phyloP scores from a whole-genome alignment of 2,888 invertebrate species.

The Tinea semifulvella region DNA sequence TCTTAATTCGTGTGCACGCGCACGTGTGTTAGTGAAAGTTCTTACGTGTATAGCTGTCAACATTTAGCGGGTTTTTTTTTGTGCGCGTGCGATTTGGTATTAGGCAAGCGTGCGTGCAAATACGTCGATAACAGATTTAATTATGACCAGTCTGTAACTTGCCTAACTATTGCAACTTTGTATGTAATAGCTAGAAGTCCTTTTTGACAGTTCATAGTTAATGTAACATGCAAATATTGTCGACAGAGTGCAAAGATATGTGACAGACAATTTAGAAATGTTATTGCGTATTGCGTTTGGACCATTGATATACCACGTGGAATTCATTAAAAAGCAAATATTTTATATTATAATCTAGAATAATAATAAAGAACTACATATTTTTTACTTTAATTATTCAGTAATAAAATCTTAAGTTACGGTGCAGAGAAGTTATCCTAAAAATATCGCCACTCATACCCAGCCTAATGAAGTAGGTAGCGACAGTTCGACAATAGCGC shows the following conservation, averaged over 20 bases:
- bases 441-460: no score
- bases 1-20: constrained; percentile 22
- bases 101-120: constrained; percentile 13
- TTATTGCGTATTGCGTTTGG: no score
- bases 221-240: neutral
- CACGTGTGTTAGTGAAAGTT: constrained; percentile 41
- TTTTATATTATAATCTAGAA: no score
- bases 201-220: constrained; percentile 10
- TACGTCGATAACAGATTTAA: constrained; percentile 13
- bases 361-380: no score
- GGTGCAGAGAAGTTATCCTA: no score
- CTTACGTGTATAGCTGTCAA: constrained; percentile 19
- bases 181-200: constrained; percentile 6
- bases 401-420: no score
- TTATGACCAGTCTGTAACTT: constrained; percentile 7
- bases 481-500: no score
- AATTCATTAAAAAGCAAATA: no score
- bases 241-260: neutral
- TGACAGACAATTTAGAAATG: no score
- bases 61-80: constrained; percentile 11
- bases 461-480: no score
- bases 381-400: no score
- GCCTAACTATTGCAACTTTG: constrained; percentile 6
- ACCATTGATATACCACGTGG: no score
- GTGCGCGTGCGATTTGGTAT: constrained; percentile 7